Conservation (phyloP, 2,888 invertebrate species). For the Empis stercorea region DNA sequence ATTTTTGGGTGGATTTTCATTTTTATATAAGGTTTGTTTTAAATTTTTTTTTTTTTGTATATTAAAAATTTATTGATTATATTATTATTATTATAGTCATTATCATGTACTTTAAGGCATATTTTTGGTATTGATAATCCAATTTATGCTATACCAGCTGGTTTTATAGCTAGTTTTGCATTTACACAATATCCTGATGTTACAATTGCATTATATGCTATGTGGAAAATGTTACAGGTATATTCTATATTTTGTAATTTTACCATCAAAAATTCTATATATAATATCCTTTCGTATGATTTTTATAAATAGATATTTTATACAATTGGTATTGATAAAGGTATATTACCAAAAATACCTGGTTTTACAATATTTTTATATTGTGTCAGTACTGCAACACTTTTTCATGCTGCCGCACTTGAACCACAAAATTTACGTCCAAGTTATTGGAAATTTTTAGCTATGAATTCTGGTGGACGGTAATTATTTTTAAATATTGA, state of each 20-base stretch:
- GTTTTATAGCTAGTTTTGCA: constrained; percentile 53
- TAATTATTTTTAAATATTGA: constrained; percentile 23
- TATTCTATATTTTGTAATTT: too few species aligned
- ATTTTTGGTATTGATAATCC: constrained; percentile 46
- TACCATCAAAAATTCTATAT: too few species aligned
- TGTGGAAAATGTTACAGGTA: constrained; percentile 78
- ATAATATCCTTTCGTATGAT: too few species aligned
- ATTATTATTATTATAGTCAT: constrained; percentile 42
- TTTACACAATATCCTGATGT: constrained; percentile 64
- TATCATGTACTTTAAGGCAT: constrained; percentile 54
- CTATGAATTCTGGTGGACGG: constrained; percentile 59
- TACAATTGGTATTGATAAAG: constrained; percentile 52
- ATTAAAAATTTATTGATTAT: neutral
- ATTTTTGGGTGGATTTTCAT: constrained; percentile 56
- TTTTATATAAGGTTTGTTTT: constrained; percentile 48
- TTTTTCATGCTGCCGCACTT: constrained; percentile 64
- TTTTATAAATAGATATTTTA: constrained; percentile 47
- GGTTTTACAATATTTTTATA: constrained; percentile 60
- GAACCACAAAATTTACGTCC: constrained; percentile 66
- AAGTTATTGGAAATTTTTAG: constrained; percentile 74
- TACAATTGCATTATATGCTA: constrained; percentile 65
- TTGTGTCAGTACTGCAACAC: constrained; percentile 59
- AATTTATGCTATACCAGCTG: constrained; percentile 54
- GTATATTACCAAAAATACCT: constrained; percentile 51
- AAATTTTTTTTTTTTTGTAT: too few species aligned